These are phyloP conservation scores for Hirtodrosophila alboralis DNA, from an alignment of 2,888 invertebrate species.

Conservation along the genomic window DNA sequence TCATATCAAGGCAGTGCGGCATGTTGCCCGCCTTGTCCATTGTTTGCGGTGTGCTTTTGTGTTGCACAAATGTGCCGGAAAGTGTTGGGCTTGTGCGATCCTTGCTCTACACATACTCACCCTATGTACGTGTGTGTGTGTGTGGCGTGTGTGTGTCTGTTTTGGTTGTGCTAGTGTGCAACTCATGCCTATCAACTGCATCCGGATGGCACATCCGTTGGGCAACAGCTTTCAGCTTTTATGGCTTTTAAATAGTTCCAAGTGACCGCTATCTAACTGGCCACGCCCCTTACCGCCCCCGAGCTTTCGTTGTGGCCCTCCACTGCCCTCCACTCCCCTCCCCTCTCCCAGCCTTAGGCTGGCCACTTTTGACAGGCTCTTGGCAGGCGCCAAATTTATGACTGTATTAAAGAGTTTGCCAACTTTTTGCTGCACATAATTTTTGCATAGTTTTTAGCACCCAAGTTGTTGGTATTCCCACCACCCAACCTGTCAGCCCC, in stretches of 20 bases:
- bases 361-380: slow-evolving; percentile 57
- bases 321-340: background rate
- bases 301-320: too few species aligned
- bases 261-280: slow-evolving; percentile 32
- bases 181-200: slow-evolving; percentile 72
- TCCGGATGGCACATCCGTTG: slow-evolving; percentile 68
- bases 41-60: slow-evolving; percentile 71
- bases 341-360: slow-evolving; percentile 1
- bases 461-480: slow-evolving; percentile 6
- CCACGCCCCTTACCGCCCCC: background rate
- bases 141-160: slow-evolving; percentile 15
- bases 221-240: slow-evolving; percentile 74
- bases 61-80: slow-evolving; percentile 69
- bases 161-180: slow-evolving; percentile 18
- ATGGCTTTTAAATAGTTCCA: slow-evolving; percentile 79
- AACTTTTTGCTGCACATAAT: slow-evolving; percentile 56
- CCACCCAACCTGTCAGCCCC: background rate
- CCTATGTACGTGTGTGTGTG: background rate
- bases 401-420: slow-evolving; percentile 71
- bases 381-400: slow-evolving; percentile 74
- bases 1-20: slow-evolving; percentile 2
- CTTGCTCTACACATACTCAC: slow-evolving; percentile 18
- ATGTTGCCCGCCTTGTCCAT: slow-evolving; percentile 40
- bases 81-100: slow-evolving; percentile 53
- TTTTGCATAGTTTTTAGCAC: slow-evolving; percentile 71